Evolutionary conservation across 2,888 invertebrate genomes (phyloP).

Genomic region (Horisme vitalbata): DNA sequence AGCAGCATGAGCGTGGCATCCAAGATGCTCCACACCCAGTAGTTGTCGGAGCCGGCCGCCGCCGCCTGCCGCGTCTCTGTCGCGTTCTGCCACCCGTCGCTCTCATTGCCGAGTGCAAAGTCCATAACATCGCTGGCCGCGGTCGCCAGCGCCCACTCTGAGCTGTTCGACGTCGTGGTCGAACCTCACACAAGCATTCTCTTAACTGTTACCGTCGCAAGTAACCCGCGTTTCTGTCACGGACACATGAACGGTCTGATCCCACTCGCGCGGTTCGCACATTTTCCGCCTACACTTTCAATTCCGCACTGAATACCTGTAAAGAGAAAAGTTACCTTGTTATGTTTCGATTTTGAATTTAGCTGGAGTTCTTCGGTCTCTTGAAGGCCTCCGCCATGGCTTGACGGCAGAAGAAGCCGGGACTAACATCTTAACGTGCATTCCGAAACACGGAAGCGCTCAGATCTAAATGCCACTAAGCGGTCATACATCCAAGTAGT

Average conservation of each 20-base stretch:
- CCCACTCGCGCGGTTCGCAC: constrained; percentile 48
- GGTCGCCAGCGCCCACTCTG: constrained; percentile 74
- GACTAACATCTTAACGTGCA: too few species aligned
- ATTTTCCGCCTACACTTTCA: constrained; percentile 43
- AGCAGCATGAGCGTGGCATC: constrained; percentile 86
- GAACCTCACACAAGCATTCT: constrained; percentile 62
- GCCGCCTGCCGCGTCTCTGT: constrained; percentile 53
- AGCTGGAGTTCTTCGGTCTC: too few species aligned
- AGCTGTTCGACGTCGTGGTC: constrained; percentile 73
- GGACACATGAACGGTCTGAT: constrained; percentile 46
- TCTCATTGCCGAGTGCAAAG: constrained; percentile 69
- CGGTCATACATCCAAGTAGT: too few species aligned
- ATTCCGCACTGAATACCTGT: constrained; percentile 44
- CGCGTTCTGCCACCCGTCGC: constrained; percentile 66
- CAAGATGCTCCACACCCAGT: constrained; percentile 85
- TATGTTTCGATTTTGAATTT: constrained; percentile 25
- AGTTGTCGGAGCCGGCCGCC: constrained; percentile 63
- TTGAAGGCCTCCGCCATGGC: too few species aligned
- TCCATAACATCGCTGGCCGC: constrained; percentile 80
- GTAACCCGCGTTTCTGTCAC: constrained; percentile 50
- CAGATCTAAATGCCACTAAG: too few species aligned
- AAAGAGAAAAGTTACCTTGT: constrained; percentile 42
- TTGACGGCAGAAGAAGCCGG: too few species aligned
- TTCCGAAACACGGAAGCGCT: too few species aligned
- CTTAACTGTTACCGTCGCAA: constrained; percentile 60